Evolutionary conservation across 2,113 vertebrate species (phyloP).

Genomic region (Oreochromis aureus): DNA sequence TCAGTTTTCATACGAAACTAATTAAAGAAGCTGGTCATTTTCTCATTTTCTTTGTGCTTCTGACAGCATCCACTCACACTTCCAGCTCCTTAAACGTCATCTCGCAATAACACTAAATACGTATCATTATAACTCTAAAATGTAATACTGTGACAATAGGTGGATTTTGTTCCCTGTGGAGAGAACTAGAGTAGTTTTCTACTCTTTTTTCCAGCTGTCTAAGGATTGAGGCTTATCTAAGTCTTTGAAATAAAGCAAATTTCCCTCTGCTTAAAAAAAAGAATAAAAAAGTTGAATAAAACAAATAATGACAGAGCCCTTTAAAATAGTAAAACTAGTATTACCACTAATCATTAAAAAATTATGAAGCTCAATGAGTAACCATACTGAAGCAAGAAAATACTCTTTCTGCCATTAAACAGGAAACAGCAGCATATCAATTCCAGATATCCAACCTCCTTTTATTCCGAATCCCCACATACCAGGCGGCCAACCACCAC

Average conservation of each 20-base stretch:
- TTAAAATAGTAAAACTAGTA: not conserved
- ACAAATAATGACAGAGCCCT: not conserved
- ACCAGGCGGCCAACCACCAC: not conserved
- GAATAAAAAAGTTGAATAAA: not conserved
- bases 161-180: fast-evolving
- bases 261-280: not conserved
- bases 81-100: fast-evolving
- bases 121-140: not conserved
- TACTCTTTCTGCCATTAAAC: not conserved
- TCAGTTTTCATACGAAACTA: not conserved
- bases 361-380: not conserved
- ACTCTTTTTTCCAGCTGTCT: too few relatives aligned
- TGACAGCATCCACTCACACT: not conserved
- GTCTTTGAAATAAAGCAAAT: not conserved
- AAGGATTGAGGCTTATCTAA: not conserved
- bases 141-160: not conserved
- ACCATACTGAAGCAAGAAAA: not conserved
- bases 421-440: not conserved
- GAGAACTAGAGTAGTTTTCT: not conserved
- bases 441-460: not conserved
- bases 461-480: conserved; percentile 19
- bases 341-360: fast-evolving
- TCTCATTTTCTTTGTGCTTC: not conserved
- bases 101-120: not conserved
- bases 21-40: not conserved